Evolutionary conservation across 2,888 invertebrate genomes (phyloP), one percentile per base, ranked within the genome.

Genomic region (Acrobasis suavella): DNA sequence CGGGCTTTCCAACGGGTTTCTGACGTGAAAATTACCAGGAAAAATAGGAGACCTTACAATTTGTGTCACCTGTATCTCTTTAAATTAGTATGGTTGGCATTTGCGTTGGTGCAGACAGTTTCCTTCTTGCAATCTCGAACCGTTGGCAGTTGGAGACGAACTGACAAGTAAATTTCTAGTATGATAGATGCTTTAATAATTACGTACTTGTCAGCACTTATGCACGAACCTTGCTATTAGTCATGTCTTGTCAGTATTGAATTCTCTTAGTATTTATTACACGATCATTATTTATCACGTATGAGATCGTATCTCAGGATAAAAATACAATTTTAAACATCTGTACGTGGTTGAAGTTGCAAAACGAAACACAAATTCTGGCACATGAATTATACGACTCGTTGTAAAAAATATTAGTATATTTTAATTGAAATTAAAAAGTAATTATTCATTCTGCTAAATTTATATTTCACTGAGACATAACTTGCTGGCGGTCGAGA

Each of bases 11-110:
- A 64, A 67, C 73, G 62, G 67, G 72, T 72, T 72, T 62, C 46
- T 79, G 83, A 83, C 82, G 75, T 70, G 78, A 78, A 84, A 83
- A 84, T 86, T 85, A 76, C 78, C 70, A 70, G 78, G 72, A 85
- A 86, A 86, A 87, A 82, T 82, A 70, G 71, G 66, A 65, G 60
- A 68, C 68, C 69, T 72, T 72, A 75, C 71, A 82, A 83, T 82
- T 82, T 81, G 70, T 77, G 78, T 78, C 82, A 75, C 75, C 71
- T 69, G 50, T 37, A 49, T 66, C 56, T 42, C 37, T n/a, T 42
- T 46, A 46, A 46, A 42, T 56, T 22, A 52, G 52, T 32, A 14
- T 52, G 9, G 55, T 37, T 56, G 56, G 56, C 56, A 42, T 42
- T 56, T 56, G 56, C 56, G 56, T 46, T 56, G 42, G 54, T 38